phyloP scores from a whole-genome alignment of 2,888 invertebrate species.

The Leucophora obtusa region DNA sequence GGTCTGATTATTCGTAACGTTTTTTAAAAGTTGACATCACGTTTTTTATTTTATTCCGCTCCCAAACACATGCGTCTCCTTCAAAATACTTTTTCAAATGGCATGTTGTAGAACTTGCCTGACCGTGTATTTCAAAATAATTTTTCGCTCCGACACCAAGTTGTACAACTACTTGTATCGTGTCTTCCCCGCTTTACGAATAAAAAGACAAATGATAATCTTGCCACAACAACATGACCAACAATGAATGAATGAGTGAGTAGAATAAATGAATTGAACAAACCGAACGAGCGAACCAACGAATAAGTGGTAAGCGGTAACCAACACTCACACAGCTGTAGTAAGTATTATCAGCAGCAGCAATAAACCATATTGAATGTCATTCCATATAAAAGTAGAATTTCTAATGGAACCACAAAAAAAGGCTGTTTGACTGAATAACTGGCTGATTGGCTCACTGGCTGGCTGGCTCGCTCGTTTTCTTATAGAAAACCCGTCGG shows the following conservation, averaged over 20 bases:
- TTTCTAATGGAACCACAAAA: slow-evolving; percentile 50
- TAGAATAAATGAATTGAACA: slow-evolving; percentile 37
- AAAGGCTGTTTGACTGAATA: slow-evolving; percentile 28
- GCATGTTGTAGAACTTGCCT: too few species aligned
- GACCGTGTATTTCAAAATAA: too few species aligned
- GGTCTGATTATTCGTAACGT: too few species aligned
- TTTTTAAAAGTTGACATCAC: too few species aligned
- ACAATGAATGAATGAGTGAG: slow-evolving; percentile 35
- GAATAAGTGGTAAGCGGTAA: slow-evolving; percentile 47
- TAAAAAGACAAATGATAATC: slow-evolving; percentile 68
- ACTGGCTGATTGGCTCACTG: slow-evolving; percentile 15
- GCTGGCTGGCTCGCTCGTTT: too few species aligned
- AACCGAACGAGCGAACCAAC: slow-evolving; percentile 47
- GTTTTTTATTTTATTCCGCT: too few species aligned
- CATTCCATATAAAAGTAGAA: slow-evolving; percentile 40
- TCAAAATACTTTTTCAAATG: too few species aligned
- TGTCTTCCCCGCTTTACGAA: too few species aligned
- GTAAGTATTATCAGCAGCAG: slow-evolving; percentile 23
- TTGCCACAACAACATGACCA: slow-evolving; percentile 60
- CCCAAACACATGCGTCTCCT: too few species aligned
- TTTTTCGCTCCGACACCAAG: too few species aligned
- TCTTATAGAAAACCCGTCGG: too few species aligned
- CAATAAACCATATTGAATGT: slow-evolving; percentile 45
- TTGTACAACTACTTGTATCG: too few species aligned
- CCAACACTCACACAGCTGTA: slow-evolving; percentile 38